phyloP scores from a whole-genome alignment of 1,140 invertebrate genomes.

The Trissolcus basalis region DNA sequence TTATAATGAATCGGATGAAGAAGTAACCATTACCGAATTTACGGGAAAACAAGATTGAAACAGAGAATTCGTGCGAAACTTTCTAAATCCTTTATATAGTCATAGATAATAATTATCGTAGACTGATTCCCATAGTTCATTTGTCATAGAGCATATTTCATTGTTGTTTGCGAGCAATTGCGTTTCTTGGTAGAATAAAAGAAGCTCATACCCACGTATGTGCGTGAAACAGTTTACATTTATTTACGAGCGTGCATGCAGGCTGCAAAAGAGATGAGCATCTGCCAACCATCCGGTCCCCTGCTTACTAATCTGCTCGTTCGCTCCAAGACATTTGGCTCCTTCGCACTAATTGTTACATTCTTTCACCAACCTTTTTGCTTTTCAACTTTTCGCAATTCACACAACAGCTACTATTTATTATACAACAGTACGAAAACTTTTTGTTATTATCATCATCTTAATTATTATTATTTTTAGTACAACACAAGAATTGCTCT shows the following conservation, averaged over 20 bases:
- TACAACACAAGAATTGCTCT: too few species aligned
- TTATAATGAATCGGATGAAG: too few species aligned
- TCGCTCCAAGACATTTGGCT: conserved; percentile 64
- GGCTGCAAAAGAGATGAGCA: conserved; percentile 53
- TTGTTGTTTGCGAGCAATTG: conserved; percentile 6
- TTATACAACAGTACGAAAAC: not conserved
- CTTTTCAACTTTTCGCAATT: not conserved
- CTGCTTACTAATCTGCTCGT: conserved; percentile 68
- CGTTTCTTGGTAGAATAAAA: conserved; percentile 10
- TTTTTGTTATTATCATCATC: not conserved
- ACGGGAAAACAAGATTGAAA: too few species aligned
- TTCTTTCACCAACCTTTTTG: conserved; percentile 27
- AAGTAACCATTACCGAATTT: too few species aligned
- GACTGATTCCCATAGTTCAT: not conserved
- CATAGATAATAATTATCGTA: not conserved
- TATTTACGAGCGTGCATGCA: conserved; percentile 26
- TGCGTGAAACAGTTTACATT: conserved; percentile 39
- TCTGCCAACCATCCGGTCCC: conserved; percentile 66
- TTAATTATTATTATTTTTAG: too few species aligned
- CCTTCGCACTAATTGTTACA: conserved; percentile 62
- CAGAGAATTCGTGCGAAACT: not conserved
- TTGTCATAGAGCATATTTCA: not conserved
- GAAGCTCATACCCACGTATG: conserved; percentile 18
- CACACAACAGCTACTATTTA: not conserved
- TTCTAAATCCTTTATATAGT: not conserved